Evolutionary conservation across 2,888 invertebrate species (phyloP).

Genomic region (Tillus elongatus): DNA sequence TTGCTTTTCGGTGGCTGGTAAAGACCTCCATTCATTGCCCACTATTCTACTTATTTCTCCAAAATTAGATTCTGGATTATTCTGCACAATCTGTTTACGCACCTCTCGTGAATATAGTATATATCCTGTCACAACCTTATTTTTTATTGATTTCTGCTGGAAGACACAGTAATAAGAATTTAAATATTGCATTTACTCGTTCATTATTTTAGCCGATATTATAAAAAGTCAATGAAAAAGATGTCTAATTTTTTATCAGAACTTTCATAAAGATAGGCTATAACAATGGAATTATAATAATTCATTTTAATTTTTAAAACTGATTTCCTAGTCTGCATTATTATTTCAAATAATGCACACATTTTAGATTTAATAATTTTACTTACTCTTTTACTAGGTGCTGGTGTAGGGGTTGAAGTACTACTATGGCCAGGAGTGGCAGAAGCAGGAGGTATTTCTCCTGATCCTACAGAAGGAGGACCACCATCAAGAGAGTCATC

Average conservation of each 20-base stretch:
- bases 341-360: no score
- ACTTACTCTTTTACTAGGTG: constrained; percentile 39
- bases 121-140: constrained; percentile 89
- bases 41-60: constrained; percentile 73
- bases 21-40: constrained; percentile 86
- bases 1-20: constrained; percentile 80
- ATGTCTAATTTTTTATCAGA: no score
- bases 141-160: constrained; percentile 48
- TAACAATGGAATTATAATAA: no score
- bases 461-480: constrained; percentile 74
- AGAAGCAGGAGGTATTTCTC: constrained; percentile 49
- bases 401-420: constrained; percentile 39
- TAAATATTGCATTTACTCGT: no score
- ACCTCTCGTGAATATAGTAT: constrained; percentile 97
- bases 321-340: no score
- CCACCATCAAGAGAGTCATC: constrained; percentile 76
- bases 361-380: no score
- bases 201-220: no score
- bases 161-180: no score
- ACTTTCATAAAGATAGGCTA: no score
- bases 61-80: constrained; percentile 90
- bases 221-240: no score
- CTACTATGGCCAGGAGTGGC: constrained; percentile 37
- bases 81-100: constrained; percentile 82
- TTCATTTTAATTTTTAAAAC: no score